Percentiles rank a stretch among this genome's conserved stretches.
phyloP scores from a whole-genome alignment of 2,113 vertebrate species.

The Mastomys coucha region DNA sequence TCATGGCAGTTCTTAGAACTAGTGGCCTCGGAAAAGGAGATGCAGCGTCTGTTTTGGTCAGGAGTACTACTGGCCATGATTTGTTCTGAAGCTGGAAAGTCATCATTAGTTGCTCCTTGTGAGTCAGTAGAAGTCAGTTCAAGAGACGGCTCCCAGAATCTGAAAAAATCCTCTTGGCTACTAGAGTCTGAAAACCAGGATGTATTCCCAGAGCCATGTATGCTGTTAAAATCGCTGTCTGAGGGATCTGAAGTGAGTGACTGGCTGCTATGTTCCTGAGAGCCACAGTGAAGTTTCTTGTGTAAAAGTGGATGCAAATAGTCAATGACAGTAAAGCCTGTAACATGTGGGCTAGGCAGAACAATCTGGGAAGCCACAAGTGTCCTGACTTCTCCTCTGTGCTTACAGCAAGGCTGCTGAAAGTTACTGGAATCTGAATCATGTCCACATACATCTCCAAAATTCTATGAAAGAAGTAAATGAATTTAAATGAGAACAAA shows the following conservation, averaged over 20 bases:
- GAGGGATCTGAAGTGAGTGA: conserved; percentile 68
- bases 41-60: conserved; percentile 65
- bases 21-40: conserved; percentile 51
- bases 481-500: conserved; percentile 56
- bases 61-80: conserved; percentile 38
- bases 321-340: conserved; percentile 88
- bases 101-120: conserved; percentile 76
- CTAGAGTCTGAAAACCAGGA: conserved; percentile 70
- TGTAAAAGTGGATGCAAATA: conserved; percentile 85
- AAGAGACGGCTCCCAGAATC: conserved; percentile 86
- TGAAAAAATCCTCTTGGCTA: conserved; percentile 69
- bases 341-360: conserved; percentile 82
- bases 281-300: conserved; percentile 47
- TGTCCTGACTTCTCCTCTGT: conserved; percentile 73
- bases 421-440: conserved; percentile 69
- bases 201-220: conserved; percentile 74
- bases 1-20: conserved; percentile 62
- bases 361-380: conserved; percentile 89
- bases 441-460: conserved; percentile 69
- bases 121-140: conserved; percentile 85
- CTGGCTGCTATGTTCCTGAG: conserved; percentile 51
- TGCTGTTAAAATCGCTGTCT: conserved; percentile 79
- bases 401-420: conserved; percentile 73
- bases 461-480: conserved; percentile 82
- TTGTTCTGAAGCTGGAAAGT: conserved; percentile 74